Evolutionary conservation across 2,888 invertebrate genomes (phyloP).

Genomic region (Pimpla rufipes): DNA sequence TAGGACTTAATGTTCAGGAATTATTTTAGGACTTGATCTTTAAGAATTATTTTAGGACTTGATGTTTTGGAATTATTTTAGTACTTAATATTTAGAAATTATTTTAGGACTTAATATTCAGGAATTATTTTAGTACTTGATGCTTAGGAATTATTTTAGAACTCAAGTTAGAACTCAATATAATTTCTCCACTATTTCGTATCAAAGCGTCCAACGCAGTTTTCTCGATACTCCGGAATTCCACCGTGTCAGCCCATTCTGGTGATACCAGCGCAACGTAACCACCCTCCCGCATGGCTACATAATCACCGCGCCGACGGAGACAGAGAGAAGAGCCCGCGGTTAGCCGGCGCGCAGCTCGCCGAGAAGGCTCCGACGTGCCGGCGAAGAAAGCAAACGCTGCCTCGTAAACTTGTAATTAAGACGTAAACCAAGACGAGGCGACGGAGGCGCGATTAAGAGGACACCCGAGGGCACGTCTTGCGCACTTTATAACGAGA

Average conservation of each 20-base stretch:
- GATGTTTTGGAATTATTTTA: too few relatives aligned
- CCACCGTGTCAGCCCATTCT: slow-evolving; percentile 4
- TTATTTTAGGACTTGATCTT: too few relatives aligned
- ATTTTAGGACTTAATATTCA: too few relatives aligned
- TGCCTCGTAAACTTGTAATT: slow-evolving; percentile 64
- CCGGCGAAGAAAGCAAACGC: slow-evolving; percentile 52
- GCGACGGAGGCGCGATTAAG: slow-evolving; percentile 21
- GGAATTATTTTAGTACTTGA: too few relatives aligned
- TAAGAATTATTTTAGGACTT: too few relatives aligned
- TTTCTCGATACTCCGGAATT: slow-evolving; percentile 22
- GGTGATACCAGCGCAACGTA: slow-evolving; percentile 21
- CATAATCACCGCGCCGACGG: slow-evolving; percentile 48
- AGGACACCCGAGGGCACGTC: slow-evolving; percentile 24
- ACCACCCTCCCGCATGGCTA: slow-evolving; percentile 44
- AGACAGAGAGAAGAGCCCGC: neutral
- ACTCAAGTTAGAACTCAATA: too few relatives aligned
- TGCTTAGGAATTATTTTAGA: too few relatives aligned
- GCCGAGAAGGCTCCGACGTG: slow-evolving; percentile 13
- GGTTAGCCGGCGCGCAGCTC: slow-evolving; percentile 8
- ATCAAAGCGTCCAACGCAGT: neutral
- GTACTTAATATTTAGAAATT: too few relatives aligned
- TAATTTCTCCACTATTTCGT: neutral
- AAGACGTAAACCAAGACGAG: slow-evolving; percentile 59
- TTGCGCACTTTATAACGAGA: slow-evolving; percentile 4
- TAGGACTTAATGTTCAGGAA: too few relatives aligned